These are phyloP conservation scores for Salarias fasciatus DNA, from an alignment of 2,797 vertebrate species.

Conservation along the genomic window DNA sequence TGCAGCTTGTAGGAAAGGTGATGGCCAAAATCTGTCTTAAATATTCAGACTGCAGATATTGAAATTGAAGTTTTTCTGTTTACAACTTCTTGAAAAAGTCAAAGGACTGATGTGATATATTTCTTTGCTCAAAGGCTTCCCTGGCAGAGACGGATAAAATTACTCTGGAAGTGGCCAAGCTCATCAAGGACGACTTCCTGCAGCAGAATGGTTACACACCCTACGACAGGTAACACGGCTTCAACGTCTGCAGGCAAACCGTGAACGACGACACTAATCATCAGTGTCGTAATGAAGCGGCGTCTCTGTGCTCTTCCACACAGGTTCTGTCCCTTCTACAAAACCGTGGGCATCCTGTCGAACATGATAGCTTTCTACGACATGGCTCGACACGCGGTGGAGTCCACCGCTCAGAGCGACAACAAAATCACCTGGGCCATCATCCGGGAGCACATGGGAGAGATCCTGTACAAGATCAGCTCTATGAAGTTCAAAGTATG, in stretches of 20 bases:
- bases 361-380: conserved; percentile 98
- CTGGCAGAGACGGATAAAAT: conserved; percentile 98
- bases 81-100: background rate
- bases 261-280: too few species aligned
- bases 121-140: conserved; percentile 86
- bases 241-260: too few species aligned
- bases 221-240: conserved; percentile 89
- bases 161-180: conserved; percentile 96
- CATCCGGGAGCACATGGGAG: conserved; percentile 95
- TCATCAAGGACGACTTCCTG: conserved; percentile 98
- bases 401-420: conserved; percentile 96
- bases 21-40: too few species aligned
- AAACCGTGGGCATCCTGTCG: conserved; percentile 96
- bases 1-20: conserved; percentile 98
- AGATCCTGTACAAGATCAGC: conserved; percentile 94
- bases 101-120: background rate
- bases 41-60: too few species aligned
- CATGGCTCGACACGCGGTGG: conserved; percentile 95
- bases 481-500: conserved; percentile 99
- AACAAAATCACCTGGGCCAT: conserved; percentile 98
- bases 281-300: too few species aligned
- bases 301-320: too few species aligned
- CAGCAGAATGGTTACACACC: conserved; percentile 98
- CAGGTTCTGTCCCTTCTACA: conserved; percentile 99
- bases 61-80: too few species aligned